These are phyloP conservation scores for Noturus placidus DNA, from an alignment of 2,113 vertebrate species.

Conservation along the genomic window DNA sequence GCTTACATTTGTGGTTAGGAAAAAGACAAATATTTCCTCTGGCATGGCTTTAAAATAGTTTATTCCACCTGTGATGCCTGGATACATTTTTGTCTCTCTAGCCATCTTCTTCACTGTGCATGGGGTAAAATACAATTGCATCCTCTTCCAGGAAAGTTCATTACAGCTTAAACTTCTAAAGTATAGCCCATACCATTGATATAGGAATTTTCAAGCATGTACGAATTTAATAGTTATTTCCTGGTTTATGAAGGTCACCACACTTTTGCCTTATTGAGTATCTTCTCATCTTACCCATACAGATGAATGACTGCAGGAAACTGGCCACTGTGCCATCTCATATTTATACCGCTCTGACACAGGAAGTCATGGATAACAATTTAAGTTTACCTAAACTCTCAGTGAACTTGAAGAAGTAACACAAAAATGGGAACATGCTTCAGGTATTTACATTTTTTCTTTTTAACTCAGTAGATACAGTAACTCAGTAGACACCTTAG, in stretches of 20 bases:
- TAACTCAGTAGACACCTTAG: neutral
- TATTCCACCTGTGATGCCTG: neutral
- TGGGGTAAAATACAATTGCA: neutral
- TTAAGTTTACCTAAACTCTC: neutral
- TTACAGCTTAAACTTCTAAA: neutral
- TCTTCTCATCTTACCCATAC: neutral
- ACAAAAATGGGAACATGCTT: neutral
- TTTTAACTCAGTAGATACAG: neutral
- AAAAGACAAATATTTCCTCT: neutral
- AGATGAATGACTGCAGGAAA: neutral
- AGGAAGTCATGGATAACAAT: neutral
- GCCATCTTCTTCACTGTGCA: neutral
- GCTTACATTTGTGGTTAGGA: neutral
- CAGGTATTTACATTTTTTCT: neutral
- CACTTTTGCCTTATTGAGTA: neutral
- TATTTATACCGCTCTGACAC: neutral
- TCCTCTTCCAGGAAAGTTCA: neutral
- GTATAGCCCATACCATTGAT: neutral
- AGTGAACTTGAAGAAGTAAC: neutral
- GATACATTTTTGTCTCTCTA: neutral
- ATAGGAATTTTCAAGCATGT: neutral
- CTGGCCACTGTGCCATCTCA: neutral
- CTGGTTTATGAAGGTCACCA: neutral
- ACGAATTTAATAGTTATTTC: neutral
- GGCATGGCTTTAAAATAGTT: neutral